Base-by-base conservation (phyloP, 2,797 vertebrate species). In the Lepus townsendii region DNA sequence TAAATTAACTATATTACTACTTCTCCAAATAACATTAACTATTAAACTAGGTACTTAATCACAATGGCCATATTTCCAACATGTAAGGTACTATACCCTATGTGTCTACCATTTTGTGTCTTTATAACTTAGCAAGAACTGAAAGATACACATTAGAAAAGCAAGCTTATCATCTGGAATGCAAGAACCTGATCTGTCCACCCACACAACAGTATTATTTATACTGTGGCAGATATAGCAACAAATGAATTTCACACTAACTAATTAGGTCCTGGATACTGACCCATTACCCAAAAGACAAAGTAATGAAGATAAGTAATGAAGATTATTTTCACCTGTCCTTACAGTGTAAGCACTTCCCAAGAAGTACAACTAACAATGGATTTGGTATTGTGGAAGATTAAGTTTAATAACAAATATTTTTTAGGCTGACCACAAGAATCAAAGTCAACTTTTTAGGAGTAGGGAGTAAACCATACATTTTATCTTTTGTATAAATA, bases 401-500 rank as follows among this genome's bases (percentile, higher is more conserved):
- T 14, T 68, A 77, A 83, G 14, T 42, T 14, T 68, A 77, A 83
- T 24, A 32, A 79, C 22, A 85, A 5, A 52, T 2, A 71, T 35
- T 32, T 50, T 91, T 62, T 69, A 82, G 32, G 60, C 0, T 60
- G 22, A 30, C 54, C 12, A 1, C n/a, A 92, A 82, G 13, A 90
- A 94, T 82, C 52, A 91, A 91, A 83, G 20, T 12, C n/a, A 66
- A 82, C 27, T 76, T 75, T 83, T 88, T 38, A 42, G 89, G 93
- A 17, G 6, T 24, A 66, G 6, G 42, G 42, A 42, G 20, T 66
- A 73, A 54, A 62, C 8, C 52, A 20, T 30, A 47, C 22, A 73
- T 27, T 73, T 9, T 80, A 73, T 35, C 20, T 90, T 87, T 63
- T 73, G 17, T 10, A 26, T 71, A 71, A 76, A 52, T 60, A 73